phyloP scores from a whole-genome alignment of 2,797 vertebrate genomes.

The Alcedo atthis region DNA sequence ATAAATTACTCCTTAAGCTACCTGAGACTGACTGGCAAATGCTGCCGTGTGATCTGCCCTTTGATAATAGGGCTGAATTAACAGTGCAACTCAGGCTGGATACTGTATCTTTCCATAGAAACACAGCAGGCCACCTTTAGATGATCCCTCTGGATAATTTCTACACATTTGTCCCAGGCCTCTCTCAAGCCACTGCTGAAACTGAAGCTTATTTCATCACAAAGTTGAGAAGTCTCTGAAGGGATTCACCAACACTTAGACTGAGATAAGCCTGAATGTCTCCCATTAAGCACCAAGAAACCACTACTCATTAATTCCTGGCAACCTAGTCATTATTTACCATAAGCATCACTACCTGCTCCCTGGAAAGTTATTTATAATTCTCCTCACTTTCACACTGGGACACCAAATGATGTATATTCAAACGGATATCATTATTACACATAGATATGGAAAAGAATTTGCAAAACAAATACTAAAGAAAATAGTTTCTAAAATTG shows the following conservation, averaged over 20 bases:
- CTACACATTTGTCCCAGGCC: neutral
- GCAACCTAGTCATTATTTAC: neutral
- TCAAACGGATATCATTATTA: neutral
- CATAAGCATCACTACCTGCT: neutral
- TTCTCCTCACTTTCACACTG: neutral
- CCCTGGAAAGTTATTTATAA: neutral
- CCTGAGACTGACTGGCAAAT: neutral
- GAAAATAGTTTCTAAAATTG: conserved; percentile 15
- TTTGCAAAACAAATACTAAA: conserved; percentile 15
- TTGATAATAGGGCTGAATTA: neutral
- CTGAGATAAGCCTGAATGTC: neutral
- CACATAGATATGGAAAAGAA: neutral
- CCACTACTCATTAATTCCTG: neutral
- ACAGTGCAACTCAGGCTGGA: neutral
- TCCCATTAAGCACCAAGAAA: rapidly evolving
- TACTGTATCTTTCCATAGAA: neutral
- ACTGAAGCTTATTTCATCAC: neutral
- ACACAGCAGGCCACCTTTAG: neutral
- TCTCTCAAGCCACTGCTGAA: neutral
- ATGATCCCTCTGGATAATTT: neutral
- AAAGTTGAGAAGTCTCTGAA: neutral
- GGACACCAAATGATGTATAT: neutral
- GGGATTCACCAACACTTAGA: neutral
- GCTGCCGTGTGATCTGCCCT: neutral
- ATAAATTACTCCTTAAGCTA: neutral